Percentiles rank a stretch among this genome's conserved stretches.
Conservation (phyloP, 2,113 vertebrate species). For the Copsychus sechellarum region DNA sequence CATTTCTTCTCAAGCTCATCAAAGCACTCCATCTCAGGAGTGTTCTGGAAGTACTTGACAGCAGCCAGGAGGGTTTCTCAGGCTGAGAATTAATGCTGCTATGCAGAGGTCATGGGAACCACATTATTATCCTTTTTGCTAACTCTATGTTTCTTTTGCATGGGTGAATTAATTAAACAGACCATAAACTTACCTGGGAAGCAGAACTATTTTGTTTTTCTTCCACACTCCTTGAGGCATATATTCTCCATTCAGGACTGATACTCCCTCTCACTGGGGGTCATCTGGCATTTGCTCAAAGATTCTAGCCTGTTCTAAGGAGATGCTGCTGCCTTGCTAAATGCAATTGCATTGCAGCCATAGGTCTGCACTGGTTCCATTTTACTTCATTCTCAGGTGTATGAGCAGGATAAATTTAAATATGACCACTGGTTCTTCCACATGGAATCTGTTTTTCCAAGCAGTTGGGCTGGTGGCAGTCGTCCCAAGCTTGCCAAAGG, state of each 20-base stretch:
- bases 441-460: background rate
- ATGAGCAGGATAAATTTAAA: background rate
- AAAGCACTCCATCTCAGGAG: background rate
- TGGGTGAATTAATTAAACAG: background rate
- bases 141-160: background rate
- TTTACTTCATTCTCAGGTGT: background rate
- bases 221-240: rapidly evolving
- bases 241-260: background rate
- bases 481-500: background rate
- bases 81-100: background rate
- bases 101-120: background rate
- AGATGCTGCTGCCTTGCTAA: background rate
- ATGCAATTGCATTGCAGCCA: background rate
- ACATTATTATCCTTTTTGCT: background rate
- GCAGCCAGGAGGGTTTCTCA: background rate
- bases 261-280: background rate
- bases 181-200: background rate
- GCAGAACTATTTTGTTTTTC: background rate
- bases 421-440: background rate
- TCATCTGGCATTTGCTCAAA: background rate
- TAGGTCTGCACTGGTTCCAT: background rate
- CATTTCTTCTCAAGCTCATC: background rate
- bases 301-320: background rate
- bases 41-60: background rate
- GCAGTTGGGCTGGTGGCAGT: background rate